Conservation (phyloP, 2,888 invertebrate species). For the Syritta pipiens region DNA sequence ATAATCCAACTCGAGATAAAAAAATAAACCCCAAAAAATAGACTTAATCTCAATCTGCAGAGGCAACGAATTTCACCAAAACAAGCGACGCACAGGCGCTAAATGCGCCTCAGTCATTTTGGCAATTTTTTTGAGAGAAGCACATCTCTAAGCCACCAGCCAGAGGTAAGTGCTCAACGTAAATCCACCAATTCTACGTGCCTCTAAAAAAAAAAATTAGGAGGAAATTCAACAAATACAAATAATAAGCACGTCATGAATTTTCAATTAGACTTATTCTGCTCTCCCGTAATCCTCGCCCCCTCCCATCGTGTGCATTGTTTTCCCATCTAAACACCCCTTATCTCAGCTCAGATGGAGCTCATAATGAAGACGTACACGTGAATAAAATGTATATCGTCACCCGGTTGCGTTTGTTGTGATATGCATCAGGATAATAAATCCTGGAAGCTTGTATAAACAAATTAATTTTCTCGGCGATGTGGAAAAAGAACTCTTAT, state of each 20-base stretch:
- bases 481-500: background rate
- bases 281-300: constrained; percentile 20
- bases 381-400: background rate
- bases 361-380: constrained; percentile 1
- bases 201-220: background rate
- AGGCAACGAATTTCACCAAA: too few species aligned
- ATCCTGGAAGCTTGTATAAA: constrained; percentile 6
- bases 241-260: constrained; percentile 29
- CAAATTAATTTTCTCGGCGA: constrained; percentile 10
- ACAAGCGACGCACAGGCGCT: too few species aligned
- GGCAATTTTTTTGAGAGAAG: background rate
- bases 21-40: too few species aligned
- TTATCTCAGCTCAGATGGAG: too few species aligned
- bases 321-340: background rate
- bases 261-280: constrained; percentile 37
- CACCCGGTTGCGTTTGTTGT: constrained; percentile 8
- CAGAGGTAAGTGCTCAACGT: constrained; percentile 8
- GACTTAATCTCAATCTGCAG: too few species aligned
- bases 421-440: constrained; percentile 32
- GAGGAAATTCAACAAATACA: background rate
- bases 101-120: too few species aligned
- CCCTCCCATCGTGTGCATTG: constrained; percentile 8
- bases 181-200: constrained; percentile 4
- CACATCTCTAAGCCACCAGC: too few species aligned
- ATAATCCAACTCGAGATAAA: too few species aligned